Base-by-base conservation (phyloP, 2,113 vertebrate genomes). In the Clarias magur region DNA sequence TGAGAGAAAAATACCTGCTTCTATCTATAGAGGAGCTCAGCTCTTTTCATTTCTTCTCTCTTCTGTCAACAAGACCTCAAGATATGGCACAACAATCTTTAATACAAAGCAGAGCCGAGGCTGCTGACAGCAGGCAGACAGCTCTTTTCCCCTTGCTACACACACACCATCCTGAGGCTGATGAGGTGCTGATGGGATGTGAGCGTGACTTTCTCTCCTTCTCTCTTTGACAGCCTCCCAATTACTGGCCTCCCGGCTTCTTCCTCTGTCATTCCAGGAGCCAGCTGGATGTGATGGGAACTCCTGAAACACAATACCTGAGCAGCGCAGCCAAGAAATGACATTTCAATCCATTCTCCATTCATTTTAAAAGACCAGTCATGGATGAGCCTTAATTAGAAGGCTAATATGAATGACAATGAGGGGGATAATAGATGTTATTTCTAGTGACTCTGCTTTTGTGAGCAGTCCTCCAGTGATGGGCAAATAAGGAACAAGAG, bases 171-270 rank as follows among this genome's bases (percentile, higher is more conserved):
- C 67, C 79, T 38, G 25, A 82, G 82, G 72, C 85, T 87, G 87
- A 89, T 86, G 85, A 89, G 73, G 85, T 85, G 38, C 86, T 87
- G 88, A 89, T 91, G 86, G 87, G 84, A 92, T 88, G 91, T 87
- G 79, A 89, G 87, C 83, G 62, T 88, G 89, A 85, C 89, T 89
- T 82, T 90, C 87, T 89, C 85, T 86, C 85, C 59, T 62, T 73
- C 84, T 81, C 67, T 42, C 83, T 75, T 79, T 90, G 90, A 89
- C 90, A 91, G 89, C 80, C 82, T 89, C 89, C 88, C 91, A 93
- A 92, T 93, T 93, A 93, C 88, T 88, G 90, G 75, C 59, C 89
- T 88, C 86, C 85, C 85, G 83, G 89, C 73, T 12, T 86, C 89
- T 87, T 90, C 84, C 90, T 83, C 88, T 89, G 88, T 82, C 88